These are phyloP conservation scores for Rhabdophis nuchalis DNA, from an alignment of 2,797 vertebrate genomes.

Conservation along the genomic window DNA sequence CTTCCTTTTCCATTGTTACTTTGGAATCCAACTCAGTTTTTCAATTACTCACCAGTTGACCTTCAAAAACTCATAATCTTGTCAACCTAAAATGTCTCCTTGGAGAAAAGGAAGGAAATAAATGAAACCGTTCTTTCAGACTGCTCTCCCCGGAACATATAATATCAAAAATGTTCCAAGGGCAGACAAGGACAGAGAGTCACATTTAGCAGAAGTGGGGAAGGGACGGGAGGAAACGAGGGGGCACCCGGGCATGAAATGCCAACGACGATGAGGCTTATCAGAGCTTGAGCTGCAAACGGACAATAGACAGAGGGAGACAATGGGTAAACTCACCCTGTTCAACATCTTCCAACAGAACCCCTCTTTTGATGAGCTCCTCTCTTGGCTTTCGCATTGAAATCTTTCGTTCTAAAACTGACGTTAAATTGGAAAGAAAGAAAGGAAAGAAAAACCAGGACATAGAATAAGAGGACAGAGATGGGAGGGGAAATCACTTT, in stretches of 20 bases:
- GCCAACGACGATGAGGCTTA: constrained; percentile 6
- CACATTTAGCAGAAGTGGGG: neutral
- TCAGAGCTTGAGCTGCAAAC: constrained; percentile 28
- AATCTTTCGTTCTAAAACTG: constrained; percentile 98
- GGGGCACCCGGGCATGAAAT: neutral
- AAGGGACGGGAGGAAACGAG: neutral
- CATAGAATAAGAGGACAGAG: constrained; percentile 61
- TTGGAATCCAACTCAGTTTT: neutral
- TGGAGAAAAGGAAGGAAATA: neutral
- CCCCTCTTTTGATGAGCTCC: constrained; percentile 95
- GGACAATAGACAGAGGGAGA: constrained; percentile 36
- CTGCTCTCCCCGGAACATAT: neutral
- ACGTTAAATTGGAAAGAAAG: constrained; percentile 56
- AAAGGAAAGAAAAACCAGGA: constrained; percentile 15
- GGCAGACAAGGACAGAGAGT: neutral
- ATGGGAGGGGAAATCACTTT: neutral
- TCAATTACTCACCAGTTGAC: neutral
- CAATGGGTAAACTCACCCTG: constrained; percentile 78
- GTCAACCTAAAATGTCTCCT: neutral
- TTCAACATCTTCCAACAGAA: constrained; percentile 91
- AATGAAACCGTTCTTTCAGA: neutral
- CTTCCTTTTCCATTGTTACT: too few species aligned
- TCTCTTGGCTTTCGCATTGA: constrained; percentile 94
- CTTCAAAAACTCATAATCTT: neutral
- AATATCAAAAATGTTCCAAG: neutral